These are phyloP conservation scores for Plagodis pulveraria DNA, from an alignment of 2,888 invertebrate genomes.

Conservation along the genomic window DNA sequence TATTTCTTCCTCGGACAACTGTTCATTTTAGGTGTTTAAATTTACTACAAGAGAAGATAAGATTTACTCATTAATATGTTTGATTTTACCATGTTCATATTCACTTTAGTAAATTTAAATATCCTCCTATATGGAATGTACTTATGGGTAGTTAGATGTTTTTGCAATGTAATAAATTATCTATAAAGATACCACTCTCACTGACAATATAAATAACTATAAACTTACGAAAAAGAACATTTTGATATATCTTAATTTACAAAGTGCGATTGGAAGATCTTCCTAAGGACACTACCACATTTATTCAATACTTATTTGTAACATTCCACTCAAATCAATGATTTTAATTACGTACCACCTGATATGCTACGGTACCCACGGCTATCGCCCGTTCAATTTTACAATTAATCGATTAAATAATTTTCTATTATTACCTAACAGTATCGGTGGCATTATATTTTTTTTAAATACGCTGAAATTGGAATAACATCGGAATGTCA, in stretches of 20 bases:
- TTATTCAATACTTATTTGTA: conserved; percentile 57
- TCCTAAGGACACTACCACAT: conserved; percentile 70
- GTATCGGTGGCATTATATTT: conserved; percentile 59
- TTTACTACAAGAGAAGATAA: conserved; percentile 39
- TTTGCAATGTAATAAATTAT: conserved; percentile 37
- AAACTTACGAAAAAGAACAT: conserved; percentile 49
- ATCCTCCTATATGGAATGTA: conserved; percentile 64
- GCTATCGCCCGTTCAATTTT: conserved; percentile 29
- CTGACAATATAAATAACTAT: conserved; percentile 37
- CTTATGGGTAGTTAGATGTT: conserved; percentile 34
- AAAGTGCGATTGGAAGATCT: conserved; percentile 67
- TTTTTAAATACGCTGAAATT: conserved; percentile 45
- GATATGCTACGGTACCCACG: conserved; percentile 69
- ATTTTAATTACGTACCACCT: conserved; percentile 39
- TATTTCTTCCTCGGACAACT: conserved; percentile 46
- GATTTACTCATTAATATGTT: neutral
- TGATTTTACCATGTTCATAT: conserved; percentile 3
- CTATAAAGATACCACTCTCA: conserved; percentile 49
- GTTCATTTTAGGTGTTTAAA: conserved; percentile 50
- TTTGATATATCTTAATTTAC: conserved; percentile 60
- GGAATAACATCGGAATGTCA: conserved; percentile 66
- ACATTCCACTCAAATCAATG: conserved; percentile 55
- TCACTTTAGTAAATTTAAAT: conserved; percentile 51
- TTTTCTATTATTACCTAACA: conserved; percentile 47
- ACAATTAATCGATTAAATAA: conserved; percentile 34